Percentiles rank a stretch among this genome's conserved stretches.
Evolutionary conservation across 2,113 vertebrate genomes (phyloP).

Genomic region (Centropus unirufus): DNA sequence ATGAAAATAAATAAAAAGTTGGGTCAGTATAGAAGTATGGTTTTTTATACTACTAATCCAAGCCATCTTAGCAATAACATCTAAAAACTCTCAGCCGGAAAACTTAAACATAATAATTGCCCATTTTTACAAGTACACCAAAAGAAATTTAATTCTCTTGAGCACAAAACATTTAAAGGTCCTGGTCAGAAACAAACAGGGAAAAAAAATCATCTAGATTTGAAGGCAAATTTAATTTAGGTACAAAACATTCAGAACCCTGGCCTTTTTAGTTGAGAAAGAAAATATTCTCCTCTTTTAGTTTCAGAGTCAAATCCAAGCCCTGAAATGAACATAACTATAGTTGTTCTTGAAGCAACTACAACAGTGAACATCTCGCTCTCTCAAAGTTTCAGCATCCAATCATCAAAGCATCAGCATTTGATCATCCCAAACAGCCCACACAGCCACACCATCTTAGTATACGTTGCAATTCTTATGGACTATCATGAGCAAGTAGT

Average conservation of each 20-base stretch:
- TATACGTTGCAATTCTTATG: neutral
- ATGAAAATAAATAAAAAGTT: neutral
- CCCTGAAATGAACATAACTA: neutral
- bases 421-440: constrained; percentile 6
- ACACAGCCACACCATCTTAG: neutral
- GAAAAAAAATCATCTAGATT: neutral
- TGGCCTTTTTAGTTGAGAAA: neutral
- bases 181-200: neutral
- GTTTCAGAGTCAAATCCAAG: neutral
- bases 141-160: neutral
- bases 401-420: neutral
- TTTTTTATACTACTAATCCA: neutral
- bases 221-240: neutral
- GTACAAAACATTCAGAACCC: neutral
- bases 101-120: neutral
- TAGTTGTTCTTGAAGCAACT: neutral
- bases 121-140: neutral
- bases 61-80: neutral
- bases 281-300: neutral
- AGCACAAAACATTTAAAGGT: neutral
- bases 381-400: neutral
- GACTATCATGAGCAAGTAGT: neutral
- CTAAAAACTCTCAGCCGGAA: neutral
- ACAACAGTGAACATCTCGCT: neutral
- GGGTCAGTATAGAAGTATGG: neutral